Conservation (phyloP, 92 coral and sea anemone genomes). For the Paragorgia papillata region DNA sequence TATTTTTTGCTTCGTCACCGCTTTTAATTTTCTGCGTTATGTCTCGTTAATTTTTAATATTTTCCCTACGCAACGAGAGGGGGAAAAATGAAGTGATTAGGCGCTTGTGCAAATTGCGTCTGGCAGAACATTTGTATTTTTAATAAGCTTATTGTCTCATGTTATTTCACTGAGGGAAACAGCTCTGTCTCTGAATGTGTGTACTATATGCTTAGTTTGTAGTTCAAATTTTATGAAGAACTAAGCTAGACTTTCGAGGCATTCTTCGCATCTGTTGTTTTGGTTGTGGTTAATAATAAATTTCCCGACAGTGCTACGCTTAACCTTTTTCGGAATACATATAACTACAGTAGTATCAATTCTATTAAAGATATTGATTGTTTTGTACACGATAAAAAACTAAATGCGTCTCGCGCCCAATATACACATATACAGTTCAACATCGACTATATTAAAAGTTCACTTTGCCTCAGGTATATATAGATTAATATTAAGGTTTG, state of each 20-base stretch:
- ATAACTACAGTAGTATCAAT: no score
- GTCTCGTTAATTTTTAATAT: conserved; percentile 3
- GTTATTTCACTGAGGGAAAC: no score
- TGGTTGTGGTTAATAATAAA: neutral
- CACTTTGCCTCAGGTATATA: no score
- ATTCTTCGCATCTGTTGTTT: neutral
- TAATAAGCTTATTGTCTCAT: no score
- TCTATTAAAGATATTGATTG: conserved; percentile 8
- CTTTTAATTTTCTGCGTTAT: neutral
- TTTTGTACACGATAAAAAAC: neutral
- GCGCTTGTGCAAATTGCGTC: neutral
- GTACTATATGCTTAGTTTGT: no score
- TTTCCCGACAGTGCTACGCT: neutral
- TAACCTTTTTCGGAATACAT: conserved; percentile 1
- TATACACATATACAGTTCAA: no score
- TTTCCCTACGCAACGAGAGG: neutral
- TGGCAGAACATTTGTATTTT: neutral
- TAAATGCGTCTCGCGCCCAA: neutral
- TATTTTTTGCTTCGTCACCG: no score
- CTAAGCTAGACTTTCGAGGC: neutral
- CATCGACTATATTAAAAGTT: no score
- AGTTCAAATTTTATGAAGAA: no score
- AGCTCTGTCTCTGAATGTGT: no score
- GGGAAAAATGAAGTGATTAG: conserved; percentile 6
- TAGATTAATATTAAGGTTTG: no score